Conservation (phyloP, 2,888 invertebrate genomes). For the Perizoma affinitatum region DNA sequence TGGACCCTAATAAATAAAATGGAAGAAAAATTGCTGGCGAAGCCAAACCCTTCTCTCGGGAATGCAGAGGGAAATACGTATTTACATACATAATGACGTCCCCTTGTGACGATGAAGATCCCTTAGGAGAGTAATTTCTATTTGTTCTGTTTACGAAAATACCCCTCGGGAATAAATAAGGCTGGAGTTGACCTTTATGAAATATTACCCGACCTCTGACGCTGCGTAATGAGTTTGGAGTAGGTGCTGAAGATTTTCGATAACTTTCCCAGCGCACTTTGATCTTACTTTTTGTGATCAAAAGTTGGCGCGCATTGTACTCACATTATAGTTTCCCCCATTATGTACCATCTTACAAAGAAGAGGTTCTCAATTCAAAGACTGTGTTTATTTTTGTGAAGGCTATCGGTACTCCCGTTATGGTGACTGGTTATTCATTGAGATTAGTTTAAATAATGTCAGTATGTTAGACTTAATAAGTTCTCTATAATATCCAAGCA, state of each 20-base stretch:
- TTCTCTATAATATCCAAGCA: no score
- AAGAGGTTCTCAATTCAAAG: no score
- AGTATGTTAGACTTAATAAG: no score
- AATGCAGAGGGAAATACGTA: slow-evolving; percentile 50
- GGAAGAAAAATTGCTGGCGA: slow-evolving; percentile 56
- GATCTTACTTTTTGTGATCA: no score
- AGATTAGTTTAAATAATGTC: no score
- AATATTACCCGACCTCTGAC: slow-evolving; percentile 25
- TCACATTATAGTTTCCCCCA: no score
- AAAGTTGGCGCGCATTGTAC: no score
- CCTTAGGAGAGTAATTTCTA: slow-evolving; percentile 39
- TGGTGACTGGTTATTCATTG: no score
- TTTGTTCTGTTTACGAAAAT: slow-evolving; percentile 40
- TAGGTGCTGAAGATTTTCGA: slow-evolving; percentile 1
- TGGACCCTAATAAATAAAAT: slow-evolving; percentile 62
- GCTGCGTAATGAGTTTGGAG: slow-evolving; percentile 25
- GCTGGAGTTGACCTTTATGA: slow-evolving; percentile 34
- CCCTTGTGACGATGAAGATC: slow-evolving; percentile 44
- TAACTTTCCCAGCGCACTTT: neutral
- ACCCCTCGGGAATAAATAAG: slow-evolving; percentile 35
- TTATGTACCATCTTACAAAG: no score
- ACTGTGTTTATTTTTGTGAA: no score
- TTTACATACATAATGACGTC: slow-evolving; percentile 59
- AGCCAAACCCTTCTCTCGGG: slow-evolving; percentile 50
- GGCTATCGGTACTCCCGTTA: no score